Conservation (phyloP, 2,113 vertebrate genomes). For the Myxocyprinus asiaticus region DNA sequence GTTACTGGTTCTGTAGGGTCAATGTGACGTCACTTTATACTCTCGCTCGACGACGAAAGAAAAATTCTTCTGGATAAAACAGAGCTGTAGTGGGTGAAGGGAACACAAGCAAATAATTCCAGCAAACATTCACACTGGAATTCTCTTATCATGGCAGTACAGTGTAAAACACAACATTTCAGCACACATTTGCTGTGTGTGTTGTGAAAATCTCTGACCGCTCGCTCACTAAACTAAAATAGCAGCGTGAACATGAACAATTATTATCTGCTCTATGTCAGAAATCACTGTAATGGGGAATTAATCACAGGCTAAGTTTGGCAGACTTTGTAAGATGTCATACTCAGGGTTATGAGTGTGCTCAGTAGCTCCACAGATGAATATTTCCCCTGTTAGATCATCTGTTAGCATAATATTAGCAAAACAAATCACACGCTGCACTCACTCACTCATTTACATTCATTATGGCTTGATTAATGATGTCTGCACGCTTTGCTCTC, state of each 20-base stretch:
- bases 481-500: too few relatives aligned
- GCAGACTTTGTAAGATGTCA: background rate
- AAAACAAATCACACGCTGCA: background rate
- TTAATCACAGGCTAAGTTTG: constrained; percentile 16
- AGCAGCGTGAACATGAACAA: background rate
- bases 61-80: constrained; percentile 55
- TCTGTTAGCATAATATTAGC: constrained; percentile 10
- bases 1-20: constrained; percentile 53
- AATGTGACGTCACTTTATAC: constrained; percentile 49
- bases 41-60: constrained; percentile 38
- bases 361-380: constrained; percentile 3
- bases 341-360: background rate
- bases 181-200: background rate
- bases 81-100: constrained; percentile 41
- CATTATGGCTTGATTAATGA: too few relatives aligned
- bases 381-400: constrained; percentile 25
- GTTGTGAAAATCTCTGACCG: background rate
- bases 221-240: constrained; percentile 4
- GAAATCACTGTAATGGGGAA: constrained; percentile 17
- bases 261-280: background rate
- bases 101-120: constrained; percentile 15
- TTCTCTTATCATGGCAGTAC: constrained; percentile 7
- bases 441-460: too few relatives aligned
- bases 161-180: constrained; percentile 1
- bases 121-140: background rate